Conservation (phyloP, 2,113 vertebrate genomes). For the Nyctibius bracteatus region DNA sequence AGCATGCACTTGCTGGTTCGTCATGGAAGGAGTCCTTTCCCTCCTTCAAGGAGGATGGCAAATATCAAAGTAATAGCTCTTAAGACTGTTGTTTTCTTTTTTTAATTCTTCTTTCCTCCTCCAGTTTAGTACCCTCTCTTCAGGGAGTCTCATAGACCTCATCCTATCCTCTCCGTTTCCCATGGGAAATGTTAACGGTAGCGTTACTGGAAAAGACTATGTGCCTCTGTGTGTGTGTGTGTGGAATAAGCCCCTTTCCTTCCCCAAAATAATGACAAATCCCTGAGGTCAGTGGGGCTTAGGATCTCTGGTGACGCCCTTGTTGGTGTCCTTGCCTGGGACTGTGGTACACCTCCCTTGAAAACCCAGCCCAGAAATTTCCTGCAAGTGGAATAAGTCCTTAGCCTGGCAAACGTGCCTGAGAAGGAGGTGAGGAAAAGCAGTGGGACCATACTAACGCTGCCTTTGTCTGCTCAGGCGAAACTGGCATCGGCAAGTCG, state of each 20-base stretch:
- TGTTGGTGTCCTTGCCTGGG: background rate
- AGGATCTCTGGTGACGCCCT: background rate
- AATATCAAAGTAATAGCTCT: background rate
- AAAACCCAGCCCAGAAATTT: background rate
- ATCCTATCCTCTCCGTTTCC: background rate
- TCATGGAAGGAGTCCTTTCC: background rate
- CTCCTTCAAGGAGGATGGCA: background rate
- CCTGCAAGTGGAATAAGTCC: background rate
- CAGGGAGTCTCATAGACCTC: background rate
- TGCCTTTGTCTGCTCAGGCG: slow-evolving; percentile 55
- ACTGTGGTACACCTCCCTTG: no score
- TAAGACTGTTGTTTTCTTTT: background rate
- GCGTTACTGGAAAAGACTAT: background rate
- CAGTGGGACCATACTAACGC: accelerated
- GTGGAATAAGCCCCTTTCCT: background rate
- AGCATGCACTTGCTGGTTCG: background rate
- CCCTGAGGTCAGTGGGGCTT: no score
- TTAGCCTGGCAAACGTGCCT: accelerated
- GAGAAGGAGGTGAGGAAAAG: background rate
- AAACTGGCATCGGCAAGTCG: slow-evolving; percentile 83
- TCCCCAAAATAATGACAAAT: background rate
- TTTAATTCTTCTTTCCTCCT: background rate
- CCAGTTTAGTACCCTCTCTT: background rate
- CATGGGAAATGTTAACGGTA: background rate
- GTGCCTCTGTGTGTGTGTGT: background rate